Percentiles rank a stretch among this genome's conserved stretches.
phyloP scores from a whole-genome alignment of 2,113 vertebrate genomes.

The Agapornis roseicollis region DNA sequence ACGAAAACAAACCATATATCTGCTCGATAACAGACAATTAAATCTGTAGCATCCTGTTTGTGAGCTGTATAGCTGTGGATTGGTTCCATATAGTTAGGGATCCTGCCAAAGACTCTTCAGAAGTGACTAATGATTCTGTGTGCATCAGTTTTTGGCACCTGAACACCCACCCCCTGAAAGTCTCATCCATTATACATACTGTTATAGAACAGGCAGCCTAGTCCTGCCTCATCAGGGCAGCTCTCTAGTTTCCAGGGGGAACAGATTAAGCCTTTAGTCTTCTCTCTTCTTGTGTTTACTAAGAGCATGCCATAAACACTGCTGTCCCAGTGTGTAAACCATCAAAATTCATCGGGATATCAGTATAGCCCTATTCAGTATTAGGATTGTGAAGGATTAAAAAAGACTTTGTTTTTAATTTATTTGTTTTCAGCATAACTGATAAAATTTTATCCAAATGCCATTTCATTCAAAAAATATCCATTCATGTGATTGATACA shows the following conservation, averaged over 20 bases:
- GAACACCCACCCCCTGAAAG: slow-evolving; percentile 40
- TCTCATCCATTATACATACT: slow-evolving; percentile 62
- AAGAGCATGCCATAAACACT: neutral
- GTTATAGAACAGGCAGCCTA: slow-evolving; percentile 32
- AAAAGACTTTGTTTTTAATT: neutral
- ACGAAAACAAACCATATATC: slow-evolving; percentile 66
- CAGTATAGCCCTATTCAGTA: neutral
- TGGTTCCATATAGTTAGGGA: slow-evolving; percentile 55
- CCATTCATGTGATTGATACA: neutral
- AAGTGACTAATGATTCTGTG: slow-evolving; percentile 58
- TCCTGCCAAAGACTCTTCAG: slow-evolving; percentile 59
- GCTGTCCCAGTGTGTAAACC: neutral
- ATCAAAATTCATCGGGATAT: neutral
- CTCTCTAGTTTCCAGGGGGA: neutral
- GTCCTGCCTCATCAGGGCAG: slow-evolving; percentile 13
- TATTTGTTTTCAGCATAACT: neutral
- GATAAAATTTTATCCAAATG: neutral
- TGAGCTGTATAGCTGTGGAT: slow-evolving; percentile 40
- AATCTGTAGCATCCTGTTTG: slow-evolving; percentile 53
- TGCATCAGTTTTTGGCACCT: slow-evolving; percentile 62
- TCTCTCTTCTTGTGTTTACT: neutral
- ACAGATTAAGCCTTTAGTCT: slow-evolving; percentile 10
- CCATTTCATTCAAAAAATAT: neutral
- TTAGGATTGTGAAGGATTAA: neutral
- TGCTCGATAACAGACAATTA: slow-evolving; percentile 45